Evolutionary conservation across 2,797 vertebrate genomes (phyloP).

Genomic region (Pangasius larnaudii): DNA sequence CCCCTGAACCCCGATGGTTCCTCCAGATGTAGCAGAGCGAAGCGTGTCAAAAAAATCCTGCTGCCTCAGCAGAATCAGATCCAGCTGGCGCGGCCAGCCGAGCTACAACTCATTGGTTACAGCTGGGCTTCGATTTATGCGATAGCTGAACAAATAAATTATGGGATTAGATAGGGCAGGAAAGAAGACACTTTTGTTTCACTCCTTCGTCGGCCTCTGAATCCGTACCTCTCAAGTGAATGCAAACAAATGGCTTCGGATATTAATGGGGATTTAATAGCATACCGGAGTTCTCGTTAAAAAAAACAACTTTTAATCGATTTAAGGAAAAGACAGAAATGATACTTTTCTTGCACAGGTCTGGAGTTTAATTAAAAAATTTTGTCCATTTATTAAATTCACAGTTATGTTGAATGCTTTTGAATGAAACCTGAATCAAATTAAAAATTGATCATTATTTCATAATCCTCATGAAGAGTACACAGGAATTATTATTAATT

Average conservation of each 20-base stretch:
- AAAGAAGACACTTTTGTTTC: slow-evolving; percentile 75
- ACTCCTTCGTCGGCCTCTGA: slow-evolving; percentile 55
- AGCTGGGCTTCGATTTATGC: slow-evolving; percentile 95
- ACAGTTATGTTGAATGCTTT: background rate
- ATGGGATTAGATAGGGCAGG: slow-evolving; percentile 84
- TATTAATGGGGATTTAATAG: background rate
- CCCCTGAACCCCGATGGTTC: slow-evolving; percentile 85
- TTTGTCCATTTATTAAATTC: background rate
- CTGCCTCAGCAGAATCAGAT: slow-evolving; percentile 91
- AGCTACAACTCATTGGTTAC: slow-evolving; percentile 93
- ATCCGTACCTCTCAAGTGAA: background rate
- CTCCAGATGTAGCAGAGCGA: slow-evolving; percentile 92
- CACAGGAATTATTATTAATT: background rate
- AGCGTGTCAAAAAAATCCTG: slow-evolving; percentile 83
- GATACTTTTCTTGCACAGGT: background rate
- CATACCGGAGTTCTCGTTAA: background rate
- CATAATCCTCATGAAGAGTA: background rate
- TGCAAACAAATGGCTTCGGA: background rate
- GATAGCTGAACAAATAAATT: slow-evolving; percentile 97
- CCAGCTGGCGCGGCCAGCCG: slow-evolving; percentile 86
- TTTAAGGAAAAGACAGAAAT: too few relatives aligned
- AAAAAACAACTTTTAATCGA: background rate
- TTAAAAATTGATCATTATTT: background rate
- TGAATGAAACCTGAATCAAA: background rate
- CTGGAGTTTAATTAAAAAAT: background rate